phyloP scores from a whole-genome alignment of 2,888 invertebrate species.

The Helleia helle region DNA sequence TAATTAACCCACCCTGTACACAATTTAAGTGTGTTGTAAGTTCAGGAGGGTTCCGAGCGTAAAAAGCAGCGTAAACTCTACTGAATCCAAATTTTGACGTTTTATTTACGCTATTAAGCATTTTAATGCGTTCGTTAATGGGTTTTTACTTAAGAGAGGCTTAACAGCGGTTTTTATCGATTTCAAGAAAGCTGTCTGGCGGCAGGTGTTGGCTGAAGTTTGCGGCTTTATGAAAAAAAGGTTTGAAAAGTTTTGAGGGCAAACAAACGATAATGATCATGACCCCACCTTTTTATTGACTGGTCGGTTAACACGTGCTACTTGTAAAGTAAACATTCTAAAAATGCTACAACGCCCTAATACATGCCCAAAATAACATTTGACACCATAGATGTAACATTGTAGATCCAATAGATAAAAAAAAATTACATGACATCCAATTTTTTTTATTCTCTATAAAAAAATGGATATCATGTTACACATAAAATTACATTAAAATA shows the following conservation, averaged over 20 bases:
- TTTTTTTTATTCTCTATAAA: no score
- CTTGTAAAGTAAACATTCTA: constrained; percentile 34
- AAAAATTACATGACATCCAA: no score
- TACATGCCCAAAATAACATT: constrained; percentile 21
- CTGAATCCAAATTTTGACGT: constrained; percentile 9
- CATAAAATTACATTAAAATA: neutral
- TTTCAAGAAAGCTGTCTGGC: constrained; percentile 29
- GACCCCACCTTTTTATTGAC: constrained; percentile 29
- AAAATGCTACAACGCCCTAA: constrained; percentile 38
- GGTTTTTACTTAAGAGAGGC: constrained; percentile 44
- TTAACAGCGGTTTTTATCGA: constrained; percentile 34
- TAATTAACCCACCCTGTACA: constrained; percentile 24
- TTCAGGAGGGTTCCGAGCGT: neutral
- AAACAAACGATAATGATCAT: constrained; percentile 31
- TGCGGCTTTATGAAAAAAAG: constrained; percentile 24
- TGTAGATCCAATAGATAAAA: neutral
- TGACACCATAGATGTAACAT: neutral
- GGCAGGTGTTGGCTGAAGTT: constrained; percentile 30
- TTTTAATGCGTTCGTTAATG: constrained; percentile 46
- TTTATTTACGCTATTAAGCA: constrained; percentile 27
- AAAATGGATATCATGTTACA: no score
- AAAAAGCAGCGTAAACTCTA: constrained; percentile 2
- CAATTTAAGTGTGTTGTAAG: neutral
- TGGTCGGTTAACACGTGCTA: constrained; percentile 48
- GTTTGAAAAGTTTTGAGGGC: constrained; percentile 23